Evolutionary conservation across 1,140 invertebrate species (phyloP), one percentile per base, ranked within the genome.

Genomic region (Aplysia californica): DNA sequence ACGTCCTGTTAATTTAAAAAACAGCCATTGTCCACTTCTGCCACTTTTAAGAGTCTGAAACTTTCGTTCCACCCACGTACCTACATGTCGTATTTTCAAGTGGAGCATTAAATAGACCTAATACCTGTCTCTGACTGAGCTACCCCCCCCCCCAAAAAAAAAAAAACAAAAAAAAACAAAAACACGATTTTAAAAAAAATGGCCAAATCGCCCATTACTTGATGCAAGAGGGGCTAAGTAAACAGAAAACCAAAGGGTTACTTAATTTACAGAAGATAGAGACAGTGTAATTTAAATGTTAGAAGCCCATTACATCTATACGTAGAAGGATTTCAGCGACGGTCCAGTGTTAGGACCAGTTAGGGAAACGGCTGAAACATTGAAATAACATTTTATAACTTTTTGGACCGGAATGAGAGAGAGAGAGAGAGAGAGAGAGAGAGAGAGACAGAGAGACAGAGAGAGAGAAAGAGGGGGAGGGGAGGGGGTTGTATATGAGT

Each of bases 371-470:
- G 44, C 10, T 15, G 44, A 50, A 50, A n/a, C 10, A 50, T n/a
- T 15, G n/a, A n/a, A 50, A 50, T 10, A 50, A 50, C 44, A 50
- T n/a, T 50, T 50, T 15, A 50, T 50, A 15, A 50, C 10, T 50
- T 50, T 50, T 50, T 50, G 10, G 44, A n/a, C 10, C 10, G n/a
- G 10, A 50, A 50, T 50, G 10, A 15, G 5, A 33, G 61, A 2
- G 26, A 65, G 33, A 4, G 29, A 29, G 21, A 29, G 5, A 65
- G 5, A 65, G 61, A 31, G 26, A 65, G 61, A 29, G 26, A 65
- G 61, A 65, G 33, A 4, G 23, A 26, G 61, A 65, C 29, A 65
- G 61, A 65, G 5, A 65, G 61, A 65, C 29, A 65, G 61, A 65
- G 61, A 65, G 5, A 65, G 61, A 65, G 61, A 65, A 35, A 65